Conservation (phyloP, 2,888 invertebrate genomes). For the Clitarchus hookeri region DNA sequence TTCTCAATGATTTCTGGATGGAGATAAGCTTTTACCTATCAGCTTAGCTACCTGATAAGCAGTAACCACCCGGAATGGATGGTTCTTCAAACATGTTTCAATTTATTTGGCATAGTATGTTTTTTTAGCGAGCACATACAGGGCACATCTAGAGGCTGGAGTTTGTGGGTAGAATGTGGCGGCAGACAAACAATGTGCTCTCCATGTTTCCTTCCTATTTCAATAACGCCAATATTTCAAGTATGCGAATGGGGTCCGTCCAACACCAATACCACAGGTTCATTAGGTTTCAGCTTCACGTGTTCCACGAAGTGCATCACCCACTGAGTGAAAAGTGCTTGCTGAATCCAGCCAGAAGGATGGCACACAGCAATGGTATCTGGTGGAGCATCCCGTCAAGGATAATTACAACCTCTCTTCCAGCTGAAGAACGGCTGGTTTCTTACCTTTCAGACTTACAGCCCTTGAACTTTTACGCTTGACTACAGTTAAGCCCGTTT, state of each 20-base stretch:
- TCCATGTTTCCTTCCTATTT: constrained; percentile 37
- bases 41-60: constrained; percentile 15
- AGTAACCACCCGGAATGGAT: no score
- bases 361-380: constrained; percentile 31
- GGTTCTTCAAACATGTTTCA: constrained; percentile 18
- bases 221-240: constrained; percentile 31
- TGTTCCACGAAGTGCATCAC: constrained; percentile 23
- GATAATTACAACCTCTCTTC: constrained; percentile 15
- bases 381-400: constrained; percentile 30
- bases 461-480: constrained; percentile 15
- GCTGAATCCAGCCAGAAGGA: constrained; percentile 31
- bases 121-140: constrained; percentile 40
- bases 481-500: constrained; percentile 27
- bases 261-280: constrained; percentile 28
- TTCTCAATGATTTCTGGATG: constrained; percentile 19
- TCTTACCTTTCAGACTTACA: constrained; percentile 10
- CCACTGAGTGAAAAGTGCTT: constrained; percentile 27
- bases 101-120: no score
- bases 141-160: constrained; percentile 41
- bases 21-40: constrained; percentile 27
- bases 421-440: constrained; percentile 25
- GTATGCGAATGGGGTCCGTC: constrained; percentile 30
- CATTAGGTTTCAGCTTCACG: constrained; percentile 17
- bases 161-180: constrained; percentile 39
- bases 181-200: constrained; percentile 39